Evolutionary conservation across 2,888 invertebrate genomes (phyloP).

Genomic region (Vandiemenella viatica): DNA sequence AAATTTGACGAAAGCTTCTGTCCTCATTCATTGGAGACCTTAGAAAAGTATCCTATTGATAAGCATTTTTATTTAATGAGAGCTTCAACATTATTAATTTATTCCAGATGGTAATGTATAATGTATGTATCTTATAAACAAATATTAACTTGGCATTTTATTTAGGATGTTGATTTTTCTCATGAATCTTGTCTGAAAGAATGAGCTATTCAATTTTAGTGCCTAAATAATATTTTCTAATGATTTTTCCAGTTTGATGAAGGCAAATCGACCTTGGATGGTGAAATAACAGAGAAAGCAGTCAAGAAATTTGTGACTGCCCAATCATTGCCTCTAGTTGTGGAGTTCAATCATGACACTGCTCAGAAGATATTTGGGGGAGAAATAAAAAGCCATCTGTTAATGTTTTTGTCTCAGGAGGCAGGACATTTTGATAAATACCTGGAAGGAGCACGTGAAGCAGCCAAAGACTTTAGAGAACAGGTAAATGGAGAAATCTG

Average conservation of each 20-base stretch:
- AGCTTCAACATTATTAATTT: no score
- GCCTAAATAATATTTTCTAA: background rate
- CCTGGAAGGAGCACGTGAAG: conserved; percentile 58
- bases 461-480: conserved; percentile 82
- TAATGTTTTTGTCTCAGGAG: conserved; percentile 88
- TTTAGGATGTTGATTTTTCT: no score
- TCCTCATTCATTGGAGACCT: no score
- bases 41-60: no score
- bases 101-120: no score
- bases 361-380: conserved; percentile 98
- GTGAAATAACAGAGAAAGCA: conserved; percentile 46
- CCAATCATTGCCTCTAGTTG: conserved; percentile 76
- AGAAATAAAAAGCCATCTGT: conserved; percentile 89
- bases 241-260: conserved; percentile 63
- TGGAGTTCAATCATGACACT: conserved; percentile 94
- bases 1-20: no score
- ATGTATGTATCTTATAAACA: no score
- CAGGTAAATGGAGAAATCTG: conserved; percentile 40
- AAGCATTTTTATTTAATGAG: no score
- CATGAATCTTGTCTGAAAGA: no score
- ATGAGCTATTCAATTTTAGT: no score
- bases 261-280: conserved; percentile 55
- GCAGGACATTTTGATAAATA: conserved; percentile 69
- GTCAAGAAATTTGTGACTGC: conserved; percentile 70
- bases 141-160: no score